Base-by-base conservation (phyloP, 2,888 invertebrate genomes). In the Tenthredo mesomela region DNA sequence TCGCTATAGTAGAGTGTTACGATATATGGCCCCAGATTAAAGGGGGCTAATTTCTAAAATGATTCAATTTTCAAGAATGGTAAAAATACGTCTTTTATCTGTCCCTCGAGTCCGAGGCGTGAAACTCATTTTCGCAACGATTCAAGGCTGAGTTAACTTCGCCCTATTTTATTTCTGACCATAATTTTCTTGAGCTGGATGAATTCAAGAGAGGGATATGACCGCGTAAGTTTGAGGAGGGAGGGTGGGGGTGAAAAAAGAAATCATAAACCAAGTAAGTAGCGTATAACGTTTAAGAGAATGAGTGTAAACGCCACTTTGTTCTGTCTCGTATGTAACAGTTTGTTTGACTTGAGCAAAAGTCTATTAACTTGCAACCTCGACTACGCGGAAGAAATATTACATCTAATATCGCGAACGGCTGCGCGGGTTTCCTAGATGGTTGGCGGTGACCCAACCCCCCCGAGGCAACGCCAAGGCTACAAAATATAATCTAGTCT, bases 321-420 rank as follows among this genome's bases (percentile, higher is more conserved):
- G 77, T 77, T 29, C 18, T 29, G 18, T 33, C 1, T 29, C 77
- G 54, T 77, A 29, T 29, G 61, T 61, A 80, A 61, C 61, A 61
- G 80, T 61, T 61, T 80, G 80, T 80, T 80, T 80, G 61, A 80
- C 80, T 80, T 61, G 61, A 80, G 80, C 18, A 80, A 80, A 37
- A 61, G 80, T 58, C 80, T 80, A 80, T 80, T 58, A 61, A 61
- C 80, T 80, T 21, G 50, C n/a, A n/a, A n/a, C 33, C 61, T 6
- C 80, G 21, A 12, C 33, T n/a, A 40, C 7, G 29, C n/a, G 18
- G n/a, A 50, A 80, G 80, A 80, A 80, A 61, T 80, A 61, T 80
- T 61, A 61, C 80, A 15, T 61, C 80, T 61, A 80, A 80, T 80
- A 80, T 80, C 61, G 61, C 37, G n/a, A 61, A 80, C 61, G 58